Percentiles rank a stretch among this genome's conserved stretches.
Evolutionary conservation across 2,113 vertebrate species (phyloP).

Genomic region (Myanophis thanlyinensis): DNA sequence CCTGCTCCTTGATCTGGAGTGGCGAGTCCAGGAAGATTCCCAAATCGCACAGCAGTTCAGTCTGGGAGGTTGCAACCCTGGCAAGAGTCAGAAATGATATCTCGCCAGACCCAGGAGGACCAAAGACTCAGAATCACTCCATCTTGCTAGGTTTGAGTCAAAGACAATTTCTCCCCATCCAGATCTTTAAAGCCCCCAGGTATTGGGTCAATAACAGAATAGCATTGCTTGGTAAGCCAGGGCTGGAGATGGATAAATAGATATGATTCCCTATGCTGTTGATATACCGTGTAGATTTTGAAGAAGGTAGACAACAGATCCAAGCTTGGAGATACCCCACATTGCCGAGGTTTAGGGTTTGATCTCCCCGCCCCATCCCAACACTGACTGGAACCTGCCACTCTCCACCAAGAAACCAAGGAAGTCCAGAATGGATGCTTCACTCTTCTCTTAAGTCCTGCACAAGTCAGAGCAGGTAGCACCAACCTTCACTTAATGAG

Average conservation of each 20-base stretch:
- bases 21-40: not conserved
- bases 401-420: not conserved
- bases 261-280: not conserved
- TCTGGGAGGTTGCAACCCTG: not conserved
- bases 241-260: not conserved
- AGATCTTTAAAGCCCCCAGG: not conserved
- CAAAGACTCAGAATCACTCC: not conserved
- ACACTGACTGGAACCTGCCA: not conserved
- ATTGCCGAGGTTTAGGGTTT: not conserved
- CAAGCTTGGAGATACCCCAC: not conserved
- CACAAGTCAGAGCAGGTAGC: not conserved
- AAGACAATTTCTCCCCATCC: not conserved
- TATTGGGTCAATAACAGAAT: not conserved
- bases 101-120: not conserved
- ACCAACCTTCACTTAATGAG: not conserved
- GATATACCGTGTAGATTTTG: not conserved
- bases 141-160: not conserved
- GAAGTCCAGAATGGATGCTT: not conserved
- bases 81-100: not conserved
- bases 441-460: no score
- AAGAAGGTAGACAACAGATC: not conserved
- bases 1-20: not conserved
- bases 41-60: not conserved
- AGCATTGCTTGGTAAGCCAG: not conserved
- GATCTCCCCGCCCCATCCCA: not conserved